Evolutionary conservation across 2,113 vertebrate genomes (phyloP).

Genomic region (Malurus elegans): DNA sequence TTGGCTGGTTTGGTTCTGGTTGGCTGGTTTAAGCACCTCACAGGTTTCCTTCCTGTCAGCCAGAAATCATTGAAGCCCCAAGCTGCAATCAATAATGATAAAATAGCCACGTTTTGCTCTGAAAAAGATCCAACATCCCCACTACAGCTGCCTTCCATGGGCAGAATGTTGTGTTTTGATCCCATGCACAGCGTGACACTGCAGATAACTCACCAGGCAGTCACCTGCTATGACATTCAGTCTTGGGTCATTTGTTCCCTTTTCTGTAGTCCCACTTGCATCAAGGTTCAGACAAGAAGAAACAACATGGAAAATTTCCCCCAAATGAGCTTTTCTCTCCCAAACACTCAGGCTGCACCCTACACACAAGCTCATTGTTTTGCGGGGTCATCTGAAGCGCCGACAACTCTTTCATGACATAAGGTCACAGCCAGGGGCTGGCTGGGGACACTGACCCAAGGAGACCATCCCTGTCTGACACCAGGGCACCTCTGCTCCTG

Average conservation of each 20-base stretch:
- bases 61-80: background rate
- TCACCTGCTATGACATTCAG: background rate
- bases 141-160: background rate
- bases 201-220: background rate
- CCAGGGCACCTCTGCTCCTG: background rate
- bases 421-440: background rate
- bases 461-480: background rate
- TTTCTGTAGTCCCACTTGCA: background rate
- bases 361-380: background rate
- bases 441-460: fast-evolving
- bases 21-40: background rate
- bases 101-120: background rate
- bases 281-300: background rate
- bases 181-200: background rate
- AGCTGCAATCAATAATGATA: background rate
- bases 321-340: background rate
- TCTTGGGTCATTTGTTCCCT: background rate
- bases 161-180: background rate
- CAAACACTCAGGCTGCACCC: background rate
- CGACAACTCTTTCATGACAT: background rate
- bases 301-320: background rate
- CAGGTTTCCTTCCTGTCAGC: background rate
- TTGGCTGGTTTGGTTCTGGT: background rate
- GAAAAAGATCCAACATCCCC: background rate
- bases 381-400: background rate